Conservation (phyloP, 2,797 vertebrate species). For the Cyclopterus lumpus region DNA sequence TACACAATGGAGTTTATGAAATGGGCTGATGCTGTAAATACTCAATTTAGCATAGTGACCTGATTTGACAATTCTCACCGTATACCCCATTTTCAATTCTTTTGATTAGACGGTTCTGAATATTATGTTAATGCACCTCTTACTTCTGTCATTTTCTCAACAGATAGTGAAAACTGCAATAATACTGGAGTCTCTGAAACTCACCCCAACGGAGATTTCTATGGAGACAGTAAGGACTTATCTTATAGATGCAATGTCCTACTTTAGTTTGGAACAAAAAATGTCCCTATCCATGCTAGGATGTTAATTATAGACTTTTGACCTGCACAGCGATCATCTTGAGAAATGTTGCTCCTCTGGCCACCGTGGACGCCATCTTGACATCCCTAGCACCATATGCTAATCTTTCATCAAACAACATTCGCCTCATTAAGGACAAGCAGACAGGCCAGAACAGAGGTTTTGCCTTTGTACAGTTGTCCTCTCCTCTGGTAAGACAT, state of each 20-base stretch:
- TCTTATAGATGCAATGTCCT: not conserved
- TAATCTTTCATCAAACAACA: constrained; percentile 94
- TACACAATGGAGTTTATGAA: constrained; percentile 8
- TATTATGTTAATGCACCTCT: constrained; percentile 47
- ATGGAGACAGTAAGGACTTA: constrained; percentile 92
- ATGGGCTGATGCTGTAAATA: constrained; percentile 16
- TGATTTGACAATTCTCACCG: not conserved
- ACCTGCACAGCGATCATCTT: constrained; percentile 92
- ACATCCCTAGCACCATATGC: constrained; percentile 93
- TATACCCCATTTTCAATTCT: constrained; percentile 11
- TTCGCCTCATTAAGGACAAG: constrained; percentile 99
- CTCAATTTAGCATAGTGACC: constrained; percentile 3
- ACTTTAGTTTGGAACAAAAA: not conserved
- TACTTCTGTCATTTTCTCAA: constrained; percentile 69
- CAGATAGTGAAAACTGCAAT: constrained; percentile 89
- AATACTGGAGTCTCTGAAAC: constrained; percentile 88
- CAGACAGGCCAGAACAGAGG: constrained; percentile 98
- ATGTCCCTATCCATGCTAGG: not conserved
- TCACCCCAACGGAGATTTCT: constrained; percentile 93
- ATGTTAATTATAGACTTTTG: not conserved
- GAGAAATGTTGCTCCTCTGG: constrained; percentile 94
- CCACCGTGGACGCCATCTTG: constrained; percentile 96
- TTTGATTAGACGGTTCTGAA: constrained; percentile 18
- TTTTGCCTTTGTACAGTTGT: constrained; percentile 97
- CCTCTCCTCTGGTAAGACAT: constrained; percentile 93